Evolutionary conservation across 2,888 invertebrate genomes (phyloP), one percentile per base, ranked within the genome.

Genomic region (Amphipyra tragopoginis): DNA sequence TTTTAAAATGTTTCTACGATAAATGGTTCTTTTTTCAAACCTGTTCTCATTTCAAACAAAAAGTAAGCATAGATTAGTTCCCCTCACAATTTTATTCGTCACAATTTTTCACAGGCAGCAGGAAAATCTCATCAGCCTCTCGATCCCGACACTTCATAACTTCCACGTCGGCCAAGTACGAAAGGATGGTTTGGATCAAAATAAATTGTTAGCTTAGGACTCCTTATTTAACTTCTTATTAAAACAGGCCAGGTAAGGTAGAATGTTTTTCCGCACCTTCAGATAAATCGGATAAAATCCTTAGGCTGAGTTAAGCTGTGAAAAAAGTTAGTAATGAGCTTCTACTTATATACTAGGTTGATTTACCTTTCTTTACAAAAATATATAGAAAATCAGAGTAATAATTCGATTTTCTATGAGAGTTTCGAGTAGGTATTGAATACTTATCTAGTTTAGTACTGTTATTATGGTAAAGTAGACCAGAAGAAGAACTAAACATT

Each of bases 161-260:
- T 72, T 73, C 57, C 59, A 65, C 60, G 57, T 47, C 69, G 58
- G 42, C 53, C 65, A 40, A 68, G 55, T 48, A 65, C 65, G 60
- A 61, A 79, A 67, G 65, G 66, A 64, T 72, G 77, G 71, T 61
- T 69, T 58, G 67, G 75, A 77, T 74, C 75, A 67, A 79, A 79
- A 79, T 75, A 79, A 79, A 79, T 79, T 79, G 77, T 79, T 79
- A 74, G 79, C 79, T 79, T 77, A 79, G 79, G 79, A 77, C 79
- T 75, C 64, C 62, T 77, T 79, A 79, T 79, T 79, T 79, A 75
- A 75, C 79, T 79, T 79, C 75, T 77, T 79, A 79, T 73, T 79
- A 79, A 79, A 79, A 77, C 71, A 75, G 54, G 58, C 66, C 66
- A 55, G 49, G 62, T 59, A 65, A 63, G 68, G 72, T 33, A 67